phyloP scores from a whole-genome alignment of 2,888 invertebrate species.

The Clivina fossor region DNA sequence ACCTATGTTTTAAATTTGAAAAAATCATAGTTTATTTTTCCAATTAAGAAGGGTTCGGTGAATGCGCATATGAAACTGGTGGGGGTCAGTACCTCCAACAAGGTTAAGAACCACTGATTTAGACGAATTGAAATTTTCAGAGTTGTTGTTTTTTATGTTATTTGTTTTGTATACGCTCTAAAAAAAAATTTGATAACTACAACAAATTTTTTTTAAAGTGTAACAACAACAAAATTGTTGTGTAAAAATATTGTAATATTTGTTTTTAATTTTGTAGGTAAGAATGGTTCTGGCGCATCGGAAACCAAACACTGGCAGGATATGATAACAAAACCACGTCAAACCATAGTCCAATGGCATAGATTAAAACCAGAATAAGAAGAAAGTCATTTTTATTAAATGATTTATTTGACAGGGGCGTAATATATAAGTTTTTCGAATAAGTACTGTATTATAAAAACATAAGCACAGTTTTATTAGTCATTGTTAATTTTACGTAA shows the following conservation, averaged over 20 bases:
- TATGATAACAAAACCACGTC: slow-evolving; percentile 95
- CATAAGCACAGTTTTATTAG: not conserved
- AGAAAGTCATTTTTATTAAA: not conserved
- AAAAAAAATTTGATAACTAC: not conserved
- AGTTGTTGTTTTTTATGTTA: too few relatives aligned
- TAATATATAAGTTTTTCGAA: too few relatives aligned
- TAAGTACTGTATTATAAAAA: slow-evolving; percentile 1
- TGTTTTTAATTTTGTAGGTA: slow-evolving; percentile 60
- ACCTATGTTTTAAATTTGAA: too few relatives aligned
- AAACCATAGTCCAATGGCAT: slow-evolving; percentile 97
- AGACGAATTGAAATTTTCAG: too few relatives aligned
- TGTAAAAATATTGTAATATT: slow-evolving; percentile 2
- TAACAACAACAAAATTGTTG: not conserved
- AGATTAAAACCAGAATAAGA: slow-evolving; percentile 88
- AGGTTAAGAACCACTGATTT: too few relatives aligned
- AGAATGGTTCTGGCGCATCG: slow-evolving; percentile 90
- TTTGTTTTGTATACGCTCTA: not conserved
- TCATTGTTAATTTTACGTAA: not conserved
- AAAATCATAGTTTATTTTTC: too few relatives aligned
- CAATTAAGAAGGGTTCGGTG: too few relatives aligned
- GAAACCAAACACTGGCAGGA: slow-evolving; percentile 98
- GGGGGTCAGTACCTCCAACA: too few relatives aligned
- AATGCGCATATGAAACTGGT: too few relatives aligned
- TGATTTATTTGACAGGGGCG: too few relatives aligned
- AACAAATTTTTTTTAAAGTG: not conserved